Evolutionary conservation across 1,140 invertebrate species (phyloP).

Genomic region (Scylla paramamosain): DNA sequence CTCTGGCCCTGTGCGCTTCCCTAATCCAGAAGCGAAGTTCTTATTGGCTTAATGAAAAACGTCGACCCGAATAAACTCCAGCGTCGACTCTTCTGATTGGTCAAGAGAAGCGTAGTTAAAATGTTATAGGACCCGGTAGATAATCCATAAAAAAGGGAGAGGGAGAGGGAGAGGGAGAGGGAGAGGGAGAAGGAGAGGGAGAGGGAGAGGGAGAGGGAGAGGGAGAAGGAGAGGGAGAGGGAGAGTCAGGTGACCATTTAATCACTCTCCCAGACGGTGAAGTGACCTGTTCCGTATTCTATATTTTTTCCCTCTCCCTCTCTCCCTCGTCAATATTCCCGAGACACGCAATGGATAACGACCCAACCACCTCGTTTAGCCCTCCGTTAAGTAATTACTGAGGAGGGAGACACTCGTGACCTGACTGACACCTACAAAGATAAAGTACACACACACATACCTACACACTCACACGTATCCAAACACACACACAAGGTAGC

Average conservation of each 20-base stretch:
- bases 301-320: background rate
- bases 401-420: background rate
- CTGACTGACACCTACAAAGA: background rate
- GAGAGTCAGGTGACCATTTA: background rate
- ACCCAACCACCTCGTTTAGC: background rate
- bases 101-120: too few species aligned
- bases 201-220: too few species aligned
- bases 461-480: background rate
- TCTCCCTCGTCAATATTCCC: conserved; percentile 10
- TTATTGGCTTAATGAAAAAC: too few species aligned
- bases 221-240: too few species aligned
- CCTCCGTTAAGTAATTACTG: background rate
- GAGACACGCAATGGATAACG: background rate
- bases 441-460: background rate
- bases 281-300: background rate
- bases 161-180: too few species aligned
- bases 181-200: too few species aligned
- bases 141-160: too few species aligned
- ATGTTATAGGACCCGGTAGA: too few species aligned
- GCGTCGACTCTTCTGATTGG: too few species aligned
- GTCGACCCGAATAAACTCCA: too few species aligned
- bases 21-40: too few species aligned
- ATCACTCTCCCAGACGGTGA: background rate
- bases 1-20: too few species aligned
- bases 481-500: background rate